Conservation (phyloP, 2,888 invertebrate genomes). For the Gasteruption jaculator region DNA sequence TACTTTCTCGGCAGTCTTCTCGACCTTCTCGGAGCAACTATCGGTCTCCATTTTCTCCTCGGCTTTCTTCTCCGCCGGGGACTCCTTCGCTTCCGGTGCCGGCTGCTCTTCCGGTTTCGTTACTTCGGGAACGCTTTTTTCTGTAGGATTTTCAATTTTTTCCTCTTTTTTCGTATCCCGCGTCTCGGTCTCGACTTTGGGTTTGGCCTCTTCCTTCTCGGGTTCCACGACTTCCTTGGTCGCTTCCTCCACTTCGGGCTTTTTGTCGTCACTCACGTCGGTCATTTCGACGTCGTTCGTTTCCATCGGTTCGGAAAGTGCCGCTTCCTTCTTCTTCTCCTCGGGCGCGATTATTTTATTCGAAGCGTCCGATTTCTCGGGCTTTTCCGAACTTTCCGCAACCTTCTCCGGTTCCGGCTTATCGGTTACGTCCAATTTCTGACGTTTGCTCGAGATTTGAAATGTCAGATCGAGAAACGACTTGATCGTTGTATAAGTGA, state of each 20-base stretch:
- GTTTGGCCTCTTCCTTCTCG: slow-evolving; percentile 20
- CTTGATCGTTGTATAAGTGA: slow-evolving; percentile 57
- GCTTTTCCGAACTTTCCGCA: slow-evolving; percentile 38
- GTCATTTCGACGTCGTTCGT: neutral
- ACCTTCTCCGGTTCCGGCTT: slow-evolving; percentile 21
- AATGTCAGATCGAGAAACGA: slow-evolving; percentile 60
- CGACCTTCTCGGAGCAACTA: neutral
- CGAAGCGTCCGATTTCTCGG: slow-evolving; percentile 28
- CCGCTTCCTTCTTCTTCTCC: slow-evolving; percentile 12
- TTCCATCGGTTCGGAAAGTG: no score
- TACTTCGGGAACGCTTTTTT: slow-evolving; percentile 2
- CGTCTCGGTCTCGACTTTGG: slow-evolving; percentile 15
- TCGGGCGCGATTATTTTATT: slow-evolving; percentile 25
- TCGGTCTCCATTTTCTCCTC: slow-evolving; percentile 17
- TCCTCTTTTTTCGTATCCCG: slow-evolving; percentile 8
- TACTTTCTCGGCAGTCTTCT: slow-evolving; percentile 13
- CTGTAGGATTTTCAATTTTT: slow-evolving; percentile 8
- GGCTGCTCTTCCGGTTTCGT: slow-evolving; percentile 7
- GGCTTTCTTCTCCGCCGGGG: slow-evolving; percentile 30
- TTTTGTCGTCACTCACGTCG: slow-evolving; percentile 15
- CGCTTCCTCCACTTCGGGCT: slow-evolving; percentile 16
- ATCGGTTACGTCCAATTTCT: slow-evolving; percentile 36
- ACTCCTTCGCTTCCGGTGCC: no score
- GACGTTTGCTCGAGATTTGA: slow-evolving; percentile 42
- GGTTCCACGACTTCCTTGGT: slow-evolving; percentile 8